phyloP scores from a whole-genome alignment of 2,888 invertebrate species.

The Tuta absoluta region DNA sequence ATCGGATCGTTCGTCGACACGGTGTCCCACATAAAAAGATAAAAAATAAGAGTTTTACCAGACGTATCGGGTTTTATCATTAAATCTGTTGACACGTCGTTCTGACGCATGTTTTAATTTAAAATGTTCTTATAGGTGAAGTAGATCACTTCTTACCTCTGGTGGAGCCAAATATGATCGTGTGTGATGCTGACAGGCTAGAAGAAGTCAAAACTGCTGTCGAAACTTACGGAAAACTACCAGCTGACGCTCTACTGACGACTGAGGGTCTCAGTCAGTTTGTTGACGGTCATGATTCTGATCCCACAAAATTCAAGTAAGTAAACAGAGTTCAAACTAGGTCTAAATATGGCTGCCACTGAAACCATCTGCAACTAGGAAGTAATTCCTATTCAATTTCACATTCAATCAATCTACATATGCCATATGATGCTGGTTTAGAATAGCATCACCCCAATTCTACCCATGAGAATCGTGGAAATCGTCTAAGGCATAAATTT shows the following conservation, averaged over 20 bases:
- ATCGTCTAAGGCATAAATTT: no score
- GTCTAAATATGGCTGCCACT: no score
- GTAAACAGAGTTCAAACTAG: slow-evolving; percentile 23
- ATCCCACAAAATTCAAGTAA: slow-evolving; percentile 43
- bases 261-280: slow-evolving; percentile 41
- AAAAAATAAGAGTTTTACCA: no score
- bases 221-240: slow-evolving; percentile 13
- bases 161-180: slow-evolving; percentile 47
- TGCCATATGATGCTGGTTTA: no score
- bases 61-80: no score
- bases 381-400: no score
- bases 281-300: slow-evolving; percentile 36
- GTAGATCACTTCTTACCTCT: slow-evolving; percentile 46
- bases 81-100: background rate
- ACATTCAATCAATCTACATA: no score
- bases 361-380: no score
- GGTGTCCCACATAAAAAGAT: no score
- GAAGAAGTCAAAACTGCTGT: slow-evolving; percentile 35
- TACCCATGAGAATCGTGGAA: no score
- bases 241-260: slow-evolving; percentile 37
- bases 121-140: slow-evolving; percentile 44
- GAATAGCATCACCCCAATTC: no score
- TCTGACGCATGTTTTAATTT: background rate
- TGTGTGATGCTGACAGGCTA: slow-evolving; percentile 48
- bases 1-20: no score